Evolutionary conservation across 2,113 vertebrate species (phyloP).

Genomic region (Labrus mixtus): DNA sequence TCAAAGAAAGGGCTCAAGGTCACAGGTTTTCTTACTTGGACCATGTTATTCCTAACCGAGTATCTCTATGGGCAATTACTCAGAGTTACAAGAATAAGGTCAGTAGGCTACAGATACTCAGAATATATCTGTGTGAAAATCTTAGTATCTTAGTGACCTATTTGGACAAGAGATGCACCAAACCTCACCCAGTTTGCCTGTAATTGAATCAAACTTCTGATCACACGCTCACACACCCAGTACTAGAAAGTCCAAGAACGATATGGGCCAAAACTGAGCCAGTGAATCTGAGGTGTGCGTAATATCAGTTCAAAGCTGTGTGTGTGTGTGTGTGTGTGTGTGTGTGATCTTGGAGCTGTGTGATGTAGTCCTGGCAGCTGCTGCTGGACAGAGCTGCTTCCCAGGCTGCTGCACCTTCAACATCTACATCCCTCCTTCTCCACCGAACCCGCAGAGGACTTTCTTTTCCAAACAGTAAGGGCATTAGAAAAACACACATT

Average conservation of each 20-base stretch:
- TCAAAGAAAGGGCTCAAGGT: no score
- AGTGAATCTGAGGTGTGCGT: conserved; percentile 29
- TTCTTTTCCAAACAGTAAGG: conserved; percentile 28
- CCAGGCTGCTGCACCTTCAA: conserved; percentile 49
- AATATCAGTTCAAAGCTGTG: conserved; percentile 43
- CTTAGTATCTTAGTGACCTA: conserved; percentile 4
- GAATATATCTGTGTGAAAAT: neutral
- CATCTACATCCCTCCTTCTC: conserved; percentile 33
- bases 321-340: neutral
- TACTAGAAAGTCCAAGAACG: conserved; percentile 19
- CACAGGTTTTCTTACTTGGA: no score
- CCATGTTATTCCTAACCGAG: no score
- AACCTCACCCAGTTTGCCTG: conserved; percentile 35
- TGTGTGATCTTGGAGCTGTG: conserved; percentile 45
- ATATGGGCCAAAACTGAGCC: conserved; percentile 36
- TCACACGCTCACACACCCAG: conserved; percentile 53
- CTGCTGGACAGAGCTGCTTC: conserved; percentile 38
- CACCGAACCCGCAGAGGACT: conserved; percentile 24
- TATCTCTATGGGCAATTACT: no score
- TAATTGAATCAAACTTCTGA: conserved; percentile 25
- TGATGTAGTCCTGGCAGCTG: conserved; percentile 9
- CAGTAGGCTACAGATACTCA: neutral
- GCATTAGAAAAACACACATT: conserved; percentile 35
- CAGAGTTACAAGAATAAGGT: no score
- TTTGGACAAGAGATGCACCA: conserved; percentile 12